Percentiles rank a stretch among this genome's conserved stretches.
Evolutionary conservation across 1,140 invertebrate species (phyloP).

Genomic region (Leptoteleia sp.): DNA sequence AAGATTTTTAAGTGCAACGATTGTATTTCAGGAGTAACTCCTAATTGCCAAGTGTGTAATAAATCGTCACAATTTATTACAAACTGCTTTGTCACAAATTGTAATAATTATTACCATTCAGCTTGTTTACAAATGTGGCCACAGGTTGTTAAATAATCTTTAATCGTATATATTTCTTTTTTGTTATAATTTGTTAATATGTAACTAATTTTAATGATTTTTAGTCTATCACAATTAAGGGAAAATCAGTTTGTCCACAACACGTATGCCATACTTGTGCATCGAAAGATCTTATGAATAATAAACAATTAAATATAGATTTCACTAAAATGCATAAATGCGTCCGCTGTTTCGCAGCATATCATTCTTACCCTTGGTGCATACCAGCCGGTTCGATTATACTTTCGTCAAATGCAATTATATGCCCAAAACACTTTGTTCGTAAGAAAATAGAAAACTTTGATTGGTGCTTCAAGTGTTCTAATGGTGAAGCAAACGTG

Average conservation of each 20-base stretch:
- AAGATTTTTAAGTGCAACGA: slow-evolving; percentile 37
- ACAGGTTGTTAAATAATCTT: slow-evolving; percentile 47
- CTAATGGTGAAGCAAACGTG: slow-evolving; percentile 13
- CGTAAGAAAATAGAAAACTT: slow-evolving; percentile 20
- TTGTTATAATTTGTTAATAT: not conserved
- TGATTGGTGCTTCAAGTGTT: slow-evolving; percentile 50
- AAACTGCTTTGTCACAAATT: slow-evolving; percentile 27
- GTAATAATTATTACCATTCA: slow-evolving; percentile 40
- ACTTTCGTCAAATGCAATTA: slow-evolving; percentile 28
- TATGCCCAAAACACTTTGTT: slow-evolving; percentile 46
- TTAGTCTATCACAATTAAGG: slow-evolving; percentile 20
- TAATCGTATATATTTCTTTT: slow-evolving; percentile 7
- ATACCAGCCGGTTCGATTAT: slow-evolving; percentile 52
- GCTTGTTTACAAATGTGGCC: slow-evolving; percentile 47
- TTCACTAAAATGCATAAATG: slow-evolving; percentile 45
- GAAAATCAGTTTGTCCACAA: slow-evolving; percentile 34
- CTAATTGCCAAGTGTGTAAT: slow-evolving; percentile 31
- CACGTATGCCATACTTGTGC: slow-evolving; percentile 61
- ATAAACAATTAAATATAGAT: not conserved
- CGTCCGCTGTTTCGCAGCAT: slow-evolving; percentile 39
- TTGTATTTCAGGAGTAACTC: slow-evolving; percentile 6
- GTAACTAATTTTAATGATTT: slow-evolving; percentile 17
- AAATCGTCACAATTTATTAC: slow-evolving; percentile 4
- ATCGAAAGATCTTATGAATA: slow-evolving; percentile 8
- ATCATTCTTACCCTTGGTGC: slow-evolving; percentile 44